Conservation (phyloP, 2,888 invertebrate genomes). For the Syritta pipiens region DNA sequence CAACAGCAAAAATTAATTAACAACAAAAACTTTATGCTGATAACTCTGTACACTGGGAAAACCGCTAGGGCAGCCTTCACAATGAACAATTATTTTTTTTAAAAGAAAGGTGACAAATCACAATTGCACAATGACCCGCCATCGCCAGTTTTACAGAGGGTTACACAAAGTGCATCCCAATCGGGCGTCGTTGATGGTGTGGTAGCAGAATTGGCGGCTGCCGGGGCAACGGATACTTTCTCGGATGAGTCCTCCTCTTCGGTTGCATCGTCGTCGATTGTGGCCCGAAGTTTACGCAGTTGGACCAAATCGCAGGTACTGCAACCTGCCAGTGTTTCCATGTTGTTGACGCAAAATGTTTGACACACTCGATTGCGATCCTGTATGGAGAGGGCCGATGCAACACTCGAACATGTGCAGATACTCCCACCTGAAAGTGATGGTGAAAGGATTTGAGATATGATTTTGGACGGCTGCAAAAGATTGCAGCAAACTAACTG, state of each 20-base stretch:
- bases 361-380: slow-evolving; percentile 73
- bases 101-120: slow-evolving; percentile 83
- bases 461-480: too few relatives aligned
- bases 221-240: not conserved
- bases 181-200: slow-evolving; percentile 77
- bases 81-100: slow-evolving; percentile 30
- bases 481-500: too few relatives aligned
- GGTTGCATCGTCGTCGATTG: not conserved
- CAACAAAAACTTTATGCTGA: not conserved
- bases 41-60: not conserved
- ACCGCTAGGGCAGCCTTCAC: not conserved
- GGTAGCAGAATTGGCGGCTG: slow-evolving; percentile 35
- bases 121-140: slow-evolving; percentile 89
- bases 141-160: slow-evolving; percentile 84
- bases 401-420: slow-evolving; percentile 70
- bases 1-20: slow-evolving; percentile 12
- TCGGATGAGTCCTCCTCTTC: not conserved
- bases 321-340: slow-evolving; percentile 75
- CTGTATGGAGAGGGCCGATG: slow-evolving; percentile 31
- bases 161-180: slow-evolving; percentile 84
- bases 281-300: slow-evolving; percentile 37
- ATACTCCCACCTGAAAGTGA: slow-evolving; percentile 70
- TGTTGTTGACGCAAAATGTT: slow-evolving; percentile 73
- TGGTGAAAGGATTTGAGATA: too few relatives aligned
- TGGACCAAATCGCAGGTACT: slow-evolving; percentile 72